Conservation (phyloP, 2,888 invertebrate genomes). For the Drosophila testacea region DNA sequence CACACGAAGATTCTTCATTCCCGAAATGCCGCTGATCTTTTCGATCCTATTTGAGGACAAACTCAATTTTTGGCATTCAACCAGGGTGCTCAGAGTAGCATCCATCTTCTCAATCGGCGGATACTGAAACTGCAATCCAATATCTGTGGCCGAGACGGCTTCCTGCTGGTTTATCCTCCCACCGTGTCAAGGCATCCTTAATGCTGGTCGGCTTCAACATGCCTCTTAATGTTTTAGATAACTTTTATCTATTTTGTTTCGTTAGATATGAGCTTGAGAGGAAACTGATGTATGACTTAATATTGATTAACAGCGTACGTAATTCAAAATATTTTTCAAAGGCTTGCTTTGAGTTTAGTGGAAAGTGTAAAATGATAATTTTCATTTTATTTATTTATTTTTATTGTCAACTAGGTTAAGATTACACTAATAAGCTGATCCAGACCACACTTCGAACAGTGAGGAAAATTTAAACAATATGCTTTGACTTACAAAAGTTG, state of each 20-base stretch:
- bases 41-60: conserved; percentile 98
- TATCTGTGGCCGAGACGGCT: conserved; percentile 89
- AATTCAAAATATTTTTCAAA: too few relatives aligned
- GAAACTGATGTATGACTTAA: not conserved
- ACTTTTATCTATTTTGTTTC: too few relatives aligned
- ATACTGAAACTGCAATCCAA: conserved; percentile 94
- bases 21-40: conserved; percentile 93
- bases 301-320: too few relatives aligned
- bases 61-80: conserved; percentile 93
- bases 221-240: not conserved
- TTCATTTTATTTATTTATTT: not conserved
- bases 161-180: conserved; percentile 92
- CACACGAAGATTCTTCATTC: conserved; percentile 92
- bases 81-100: conserved; percentile 90
- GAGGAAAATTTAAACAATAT: too few relatives aligned
- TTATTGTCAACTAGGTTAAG: too few relatives aligned
- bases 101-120: conserved; percentile 99
- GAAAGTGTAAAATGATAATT: too few relatives aligned
- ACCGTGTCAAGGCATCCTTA: conserved; percentile 94
- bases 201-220: conserved; percentile 91
- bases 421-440: too few relatives aligned
- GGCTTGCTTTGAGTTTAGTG: too few relatives aligned
- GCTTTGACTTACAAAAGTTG: too few relatives aligned
- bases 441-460: too few relatives aligned
- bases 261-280: not conserved